Evolutionary conservation across 2,113 vertebrate genomes (phyloP).

Genomic region (Odontesthes bonariensis): DNA sequence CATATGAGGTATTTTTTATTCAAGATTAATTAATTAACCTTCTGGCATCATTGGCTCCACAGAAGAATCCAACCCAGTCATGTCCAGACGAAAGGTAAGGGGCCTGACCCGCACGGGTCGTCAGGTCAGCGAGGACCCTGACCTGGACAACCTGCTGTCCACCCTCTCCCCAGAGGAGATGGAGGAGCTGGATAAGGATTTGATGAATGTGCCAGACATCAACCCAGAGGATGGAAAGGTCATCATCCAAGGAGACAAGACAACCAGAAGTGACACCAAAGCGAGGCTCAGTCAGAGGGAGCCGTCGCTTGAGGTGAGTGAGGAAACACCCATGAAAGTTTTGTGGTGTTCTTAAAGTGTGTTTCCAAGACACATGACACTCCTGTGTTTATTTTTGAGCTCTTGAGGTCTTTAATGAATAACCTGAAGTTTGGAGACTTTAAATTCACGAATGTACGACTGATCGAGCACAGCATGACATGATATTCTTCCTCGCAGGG

Average conservation of each 20-base stretch:
- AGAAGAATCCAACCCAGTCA: constrained; percentile 29
- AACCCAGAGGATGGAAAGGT: constrained; percentile 82
- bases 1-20: constrained; percentile 17
- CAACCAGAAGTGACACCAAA: constrained; percentile 76
- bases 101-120: constrained; percentile 81
- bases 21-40: constrained; percentile 22
- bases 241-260: constrained; percentile 74
- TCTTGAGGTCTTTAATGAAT: background rate
- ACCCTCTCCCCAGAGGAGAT: constrained; percentile 85
- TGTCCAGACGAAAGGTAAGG: constrained; percentile 82
- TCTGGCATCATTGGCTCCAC: background rate
- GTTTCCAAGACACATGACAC: background rate
- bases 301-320: constrained; percentile 87
- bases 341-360: background rate
- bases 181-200: constrained; percentile 83
- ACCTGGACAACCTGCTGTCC: constrained; percentile 85
- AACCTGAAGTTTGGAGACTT: background rate
- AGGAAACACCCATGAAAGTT: background rate
- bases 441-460: background rate
- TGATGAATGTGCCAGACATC: constrained; percentile 87
- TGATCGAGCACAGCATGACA: constrained; percentile 14
- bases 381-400: constrained; percentile 3
- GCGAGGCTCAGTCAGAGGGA: constrained; percentile 84
- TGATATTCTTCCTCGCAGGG: constrained; percentile 10
- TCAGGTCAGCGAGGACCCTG: constrained; percentile 86